phyloP scores from a whole-genome alignment of 1,140 invertebrate genomes.

The Chrysoperla carnea region DNA sequence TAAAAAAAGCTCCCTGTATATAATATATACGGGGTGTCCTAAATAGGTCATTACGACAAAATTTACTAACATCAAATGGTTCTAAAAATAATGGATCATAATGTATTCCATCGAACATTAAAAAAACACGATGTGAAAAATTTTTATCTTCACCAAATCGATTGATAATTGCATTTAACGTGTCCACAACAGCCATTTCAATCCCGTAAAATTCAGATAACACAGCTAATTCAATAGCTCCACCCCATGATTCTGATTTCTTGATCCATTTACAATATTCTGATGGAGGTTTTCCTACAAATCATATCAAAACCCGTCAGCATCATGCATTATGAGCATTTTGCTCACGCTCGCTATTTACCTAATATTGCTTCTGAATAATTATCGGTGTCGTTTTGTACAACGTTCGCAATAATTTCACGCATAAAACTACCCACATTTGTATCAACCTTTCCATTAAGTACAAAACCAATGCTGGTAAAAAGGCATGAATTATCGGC shows the following conservation, averaged over 20 bases:
- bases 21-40: too few species aligned
- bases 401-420: conserved; percentile 69
- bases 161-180: conserved; percentile 75
- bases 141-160: conserved; percentile 86
- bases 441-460: conserved; percentile 59
- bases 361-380: conserved; percentile 80
- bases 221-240: conserved; percentile 84
- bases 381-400: conserved; percentile 52
- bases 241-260: conserved; percentile 77
- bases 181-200: conserved; percentile 90
- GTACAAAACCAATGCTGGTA: conserved; percentile 61
- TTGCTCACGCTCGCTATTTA: too few species aligned
- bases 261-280: conserved; percentile 83
- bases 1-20: too few species aligned
- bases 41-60: too few species aligned
- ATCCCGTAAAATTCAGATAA: conserved; percentile 74
- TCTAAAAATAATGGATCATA: conserved; percentile 89
- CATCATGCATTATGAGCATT: too few species aligned
- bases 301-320: too few species aligned
- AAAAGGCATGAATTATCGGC: conserved; percentile 93
- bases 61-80: conserved; percentile 29
- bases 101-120: conserved; percentile 92
- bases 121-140: conserved; percentile 67
- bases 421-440: conserved; percentile 54
- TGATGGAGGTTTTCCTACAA: conserved; percentile 45